These are phyloP conservation scores for Mixornis gularis DNA, from an alignment of 2,113 vertebrate genomes.

Conservation along the genomic window DNA sequence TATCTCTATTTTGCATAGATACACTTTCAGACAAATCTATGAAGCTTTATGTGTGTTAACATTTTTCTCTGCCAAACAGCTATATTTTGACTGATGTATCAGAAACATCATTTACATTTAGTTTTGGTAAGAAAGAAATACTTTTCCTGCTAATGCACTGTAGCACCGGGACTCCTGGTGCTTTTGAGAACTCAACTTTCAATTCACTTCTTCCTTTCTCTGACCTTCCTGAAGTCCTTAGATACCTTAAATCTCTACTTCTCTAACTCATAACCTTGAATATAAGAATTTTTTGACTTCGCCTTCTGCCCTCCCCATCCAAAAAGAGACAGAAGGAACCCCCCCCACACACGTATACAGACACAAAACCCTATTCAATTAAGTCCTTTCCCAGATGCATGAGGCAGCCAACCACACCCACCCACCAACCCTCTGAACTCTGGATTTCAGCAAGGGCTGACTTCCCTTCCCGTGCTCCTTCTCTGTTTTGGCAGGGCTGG, in stretches of 20 bases:
- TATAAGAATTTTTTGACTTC: not conserved
- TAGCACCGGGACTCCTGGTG: not conserved
- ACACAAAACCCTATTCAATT: not conserved
- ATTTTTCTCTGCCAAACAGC: not conserved
- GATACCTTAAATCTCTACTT: not conserved
- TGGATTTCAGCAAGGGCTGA: not conserved
- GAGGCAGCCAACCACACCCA: not conserved
- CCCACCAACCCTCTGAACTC: not conserved
- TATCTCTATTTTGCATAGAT: not conserved
- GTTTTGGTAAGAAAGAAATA: not conserved
- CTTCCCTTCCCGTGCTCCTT: rapidly evolving
- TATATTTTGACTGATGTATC: not conserved
- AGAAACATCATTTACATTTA: not conserved
- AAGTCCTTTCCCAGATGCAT: not conserved
- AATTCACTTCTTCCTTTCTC: not conserved
- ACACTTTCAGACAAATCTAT: not conserved
- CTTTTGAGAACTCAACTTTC: not conserved
- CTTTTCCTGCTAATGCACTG: not conserved
- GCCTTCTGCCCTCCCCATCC: not conserved
- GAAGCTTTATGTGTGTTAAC: not conserved
- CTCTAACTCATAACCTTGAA: not conserved
- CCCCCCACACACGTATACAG: not conserved
- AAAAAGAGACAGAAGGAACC: not conserved
- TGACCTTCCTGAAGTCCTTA: not conserved
- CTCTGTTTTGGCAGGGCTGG: not conserved